These are phyloP conservation scores for Rotaria sp. DNA, from an alignment of 2,888 invertebrate genomes.

Conservation along the genomic window DNA sequence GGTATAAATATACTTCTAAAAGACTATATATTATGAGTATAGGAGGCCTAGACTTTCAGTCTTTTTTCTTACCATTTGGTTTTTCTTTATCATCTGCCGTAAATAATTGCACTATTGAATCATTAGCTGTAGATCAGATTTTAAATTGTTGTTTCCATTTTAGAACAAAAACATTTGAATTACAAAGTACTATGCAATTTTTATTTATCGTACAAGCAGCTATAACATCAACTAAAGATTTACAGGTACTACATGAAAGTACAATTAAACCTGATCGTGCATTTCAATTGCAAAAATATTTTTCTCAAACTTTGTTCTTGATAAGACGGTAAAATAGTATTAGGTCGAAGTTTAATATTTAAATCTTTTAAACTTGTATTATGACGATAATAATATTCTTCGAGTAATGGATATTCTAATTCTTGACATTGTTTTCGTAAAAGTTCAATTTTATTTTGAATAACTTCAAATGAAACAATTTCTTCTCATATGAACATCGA, in stretches of 20 bases:
- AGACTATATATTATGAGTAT: too few relatives aligned
- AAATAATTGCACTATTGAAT: constrained; percentile 93
- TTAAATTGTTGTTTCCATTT: constrained; percentile 98
- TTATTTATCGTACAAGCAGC: constrained; percentile 98
- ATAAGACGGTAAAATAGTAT: constrained; percentile 87
- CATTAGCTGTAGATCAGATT: constrained; percentile 98
- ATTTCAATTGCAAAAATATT: constrained; percentile 94
- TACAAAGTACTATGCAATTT: constrained; percentile 84
- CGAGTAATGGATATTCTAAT: constrained; percentile 86
- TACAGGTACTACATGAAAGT: constrained; percentile 71
- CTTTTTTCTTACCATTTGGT: too few relatives aligned
- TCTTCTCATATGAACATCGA: constrained; percentile 82
- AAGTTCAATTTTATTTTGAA: constrained; percentile 86
- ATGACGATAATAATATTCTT: constrained; percentile 96
- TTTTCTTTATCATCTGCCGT: constrained; percentile 98
- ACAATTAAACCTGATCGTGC: constrained; percentile 88
- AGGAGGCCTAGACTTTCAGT: too few relatives aligned
- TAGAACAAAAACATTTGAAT: constrained; percentile 94
- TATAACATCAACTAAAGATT: constrained; percentile 86
- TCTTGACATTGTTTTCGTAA: constrained; percentile 92
- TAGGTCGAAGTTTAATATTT: constrained; percentile 74
- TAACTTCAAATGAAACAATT: constrained; percentile 70
- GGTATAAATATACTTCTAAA: too few relatives aligned
- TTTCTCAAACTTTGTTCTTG: constrained; percentile 96
- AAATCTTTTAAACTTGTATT: constrained; percentile 91